Conservation (phyloP, 2,888 invertebrate genomes). For the Pammene fasciana region DNA sequence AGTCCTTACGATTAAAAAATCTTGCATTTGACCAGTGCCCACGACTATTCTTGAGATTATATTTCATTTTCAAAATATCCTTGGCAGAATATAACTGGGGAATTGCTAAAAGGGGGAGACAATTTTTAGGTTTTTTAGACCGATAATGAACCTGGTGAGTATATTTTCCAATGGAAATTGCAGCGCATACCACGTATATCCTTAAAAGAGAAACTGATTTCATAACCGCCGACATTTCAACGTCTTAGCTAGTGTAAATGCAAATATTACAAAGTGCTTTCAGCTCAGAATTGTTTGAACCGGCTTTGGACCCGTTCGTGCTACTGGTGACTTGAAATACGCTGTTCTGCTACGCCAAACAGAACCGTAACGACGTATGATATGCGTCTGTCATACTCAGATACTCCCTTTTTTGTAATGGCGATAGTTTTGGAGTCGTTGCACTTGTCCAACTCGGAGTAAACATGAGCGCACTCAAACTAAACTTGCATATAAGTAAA, state of each 20-base stretch:
- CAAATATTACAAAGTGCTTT: constrained; percentile 34
- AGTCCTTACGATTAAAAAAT: too few relatives aligned
- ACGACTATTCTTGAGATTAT: too few relatives aligned
- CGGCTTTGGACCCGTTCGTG: constrained; percentile 23
- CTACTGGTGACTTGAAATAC: constrained; percentile 33
- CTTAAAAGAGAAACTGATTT: constrained; percentile 20
- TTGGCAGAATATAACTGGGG: too few relatives aligned
- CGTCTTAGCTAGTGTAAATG: constrained; percentile 32
- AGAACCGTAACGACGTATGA: background rate
- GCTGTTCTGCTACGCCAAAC: constrained; percentile 11
- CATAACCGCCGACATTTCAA: constrained; percentile 7
- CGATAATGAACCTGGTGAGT: too few relatives aligned
- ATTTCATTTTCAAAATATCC: too few relatives aligned
- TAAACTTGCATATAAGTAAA: constrained; percentile 22
- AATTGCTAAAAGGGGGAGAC: too few relatives aligned
- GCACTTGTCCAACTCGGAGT: constrained; percentile 41
- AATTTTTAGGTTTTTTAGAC: too few relatives aligned
- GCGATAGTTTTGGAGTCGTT: constrained; percentile 35
- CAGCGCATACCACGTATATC: too few relatives aligned
- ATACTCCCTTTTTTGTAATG: constrained; percentile 1
- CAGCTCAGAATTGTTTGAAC: constrained; percentile 26
- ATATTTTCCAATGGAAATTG: too few relatives aligned
- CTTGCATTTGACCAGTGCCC: too few relatives aligned
- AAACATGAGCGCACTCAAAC: constrained; percentile 38
- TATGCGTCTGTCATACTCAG: background rate